Evolutionary conservation across 2,113 vertebrate species (phyloP), one percentile per base, ranked within the genome.

Genomic region (Salvelinus fontinalis): DNA sequence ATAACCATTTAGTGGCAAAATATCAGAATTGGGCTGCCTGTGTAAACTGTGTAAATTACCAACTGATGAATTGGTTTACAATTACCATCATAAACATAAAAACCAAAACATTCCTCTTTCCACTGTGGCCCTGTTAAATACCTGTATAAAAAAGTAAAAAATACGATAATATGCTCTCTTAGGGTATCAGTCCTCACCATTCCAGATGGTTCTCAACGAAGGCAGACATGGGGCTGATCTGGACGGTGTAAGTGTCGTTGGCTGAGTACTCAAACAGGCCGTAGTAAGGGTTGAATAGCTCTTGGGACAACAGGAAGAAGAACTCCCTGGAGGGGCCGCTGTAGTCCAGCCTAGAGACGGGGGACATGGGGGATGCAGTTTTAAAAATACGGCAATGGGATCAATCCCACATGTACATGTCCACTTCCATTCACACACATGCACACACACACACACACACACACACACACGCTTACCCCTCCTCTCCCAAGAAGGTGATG

Each of bases 141-240:
- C 2, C 39, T 44, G 39, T 2, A 44, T 44, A 44, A 44, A 44
- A 44, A 44, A 44, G 39, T 44, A 11, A 44, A 11, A 11, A 1
- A 12, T 44, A 44, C 0, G 39, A 44, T 44, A 44, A 44, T 11
- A 44, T 44, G 39, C 39, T 44, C 39, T 44, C 39, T 9, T 2
- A 11, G 39, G 8, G 8, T 44, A 12, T 12, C 39, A 24, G 62
- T 20, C 39, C 87, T 92, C 89, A 97, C 98, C 98, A 99, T 93
- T 99, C 97, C 72, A 99, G 93, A 89, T 99, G 97, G 80, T 98
- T 99, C 92, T 99, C 97, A 29, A 99, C 97, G 75, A 99, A 99
- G 0, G 98, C 97, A 16, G 98, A 99, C 98, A 99, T 98, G 74
- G 98, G 98, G 88, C 97, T 99, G 90, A 99, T 98, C 87, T 99